Evolutionary conservation across 2,888 invertebrate genomes (phyloP).

Genomic region (Drosophila pseudotalamancana): DNA sequence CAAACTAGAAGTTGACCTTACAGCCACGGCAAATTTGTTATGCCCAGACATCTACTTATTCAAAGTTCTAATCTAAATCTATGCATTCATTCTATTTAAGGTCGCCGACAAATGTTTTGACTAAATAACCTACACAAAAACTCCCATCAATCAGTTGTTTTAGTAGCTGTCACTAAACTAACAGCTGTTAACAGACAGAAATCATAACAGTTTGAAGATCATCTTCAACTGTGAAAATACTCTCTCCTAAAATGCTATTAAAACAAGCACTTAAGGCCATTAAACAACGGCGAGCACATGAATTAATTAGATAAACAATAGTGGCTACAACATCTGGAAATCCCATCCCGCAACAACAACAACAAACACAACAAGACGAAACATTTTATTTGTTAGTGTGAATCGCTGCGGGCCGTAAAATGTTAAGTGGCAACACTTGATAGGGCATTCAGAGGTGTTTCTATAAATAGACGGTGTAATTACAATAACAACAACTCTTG

Average conservation of each 20-base stretch:
- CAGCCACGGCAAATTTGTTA: conserved; percentile 33
- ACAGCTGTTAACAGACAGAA: conserved; percentile 20
- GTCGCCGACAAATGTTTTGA: conserved; percentile 8
- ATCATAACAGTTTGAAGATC: conserved; percentile 14
- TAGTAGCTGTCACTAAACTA: conserved; percentile 1
- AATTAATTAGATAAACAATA: conserved; percentile 58
- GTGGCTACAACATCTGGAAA: conserved; percentile 39
- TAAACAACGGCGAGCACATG: conserved; percentile 36
- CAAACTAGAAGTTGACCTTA: conserved; percentile 66
- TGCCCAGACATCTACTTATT: conserved; percentile 45
- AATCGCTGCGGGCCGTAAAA: conserved; percentile 55
- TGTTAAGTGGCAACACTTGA: conserved; percentile 51
- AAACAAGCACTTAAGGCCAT: conserved; percentile 56
- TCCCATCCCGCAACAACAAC: conserved; percentile 14
- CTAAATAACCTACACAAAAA: not conserved
- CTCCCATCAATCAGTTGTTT: conserved; percentile 5
- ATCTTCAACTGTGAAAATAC: not conserved
- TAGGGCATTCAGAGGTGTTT: conserved; percentile 7
- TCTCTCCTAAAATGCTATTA: conserved; percentile 8
- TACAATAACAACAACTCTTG: conserved; percentile 2
- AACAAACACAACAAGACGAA: conserved; percentile 19
- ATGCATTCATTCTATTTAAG: conserved; percentile 21
- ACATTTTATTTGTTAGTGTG: conserved; percentile 53
- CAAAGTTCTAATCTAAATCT: conserved; percentile 18
- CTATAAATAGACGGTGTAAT: conserved; percentile 34